Conservation (phyloP, 2,113 vertebrate genomes). For the Bagarius yarrelli region DNA sequence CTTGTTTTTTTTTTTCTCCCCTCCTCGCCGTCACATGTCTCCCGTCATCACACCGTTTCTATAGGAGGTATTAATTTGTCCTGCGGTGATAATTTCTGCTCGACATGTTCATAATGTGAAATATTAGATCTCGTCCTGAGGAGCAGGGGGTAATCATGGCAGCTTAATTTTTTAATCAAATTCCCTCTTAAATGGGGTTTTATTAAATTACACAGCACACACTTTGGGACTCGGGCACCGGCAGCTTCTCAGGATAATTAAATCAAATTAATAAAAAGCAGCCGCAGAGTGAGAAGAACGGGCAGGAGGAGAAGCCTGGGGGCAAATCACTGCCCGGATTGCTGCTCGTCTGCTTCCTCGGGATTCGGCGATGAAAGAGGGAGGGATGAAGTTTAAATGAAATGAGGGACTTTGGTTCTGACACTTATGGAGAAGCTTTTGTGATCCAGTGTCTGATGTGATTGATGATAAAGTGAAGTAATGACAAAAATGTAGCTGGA, state of each 20-base stretch:
- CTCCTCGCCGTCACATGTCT: constrained; percentile 14
- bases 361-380: constrained; percentile 61
- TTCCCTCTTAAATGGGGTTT: constrained; percentile 76
- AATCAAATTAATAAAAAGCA: constrained; percentile 76
- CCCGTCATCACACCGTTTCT: constrained; percentile 58
- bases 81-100: constrained; percentile 76
- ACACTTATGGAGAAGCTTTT: constrained; percentile 11
- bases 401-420: constrained; percentile 21
- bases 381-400: constrained; percentile 52
- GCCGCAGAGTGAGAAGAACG: constrained; percentile 57
- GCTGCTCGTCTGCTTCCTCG: constrained; percentile 63
- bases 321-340: constrained; percentile 67
- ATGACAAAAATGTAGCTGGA: constrained; percentile 12
- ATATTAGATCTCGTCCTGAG: constrained; percentile 72
- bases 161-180: constrained; percentile 82
- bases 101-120: constrained; percentile 74
- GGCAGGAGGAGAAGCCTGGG: constrained; percentile 57
- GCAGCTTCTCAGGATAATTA: constrained; percentile 74
- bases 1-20: too few species aligned
- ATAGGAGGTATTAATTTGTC: constrained; percentile 73
- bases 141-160: constrained; percentile 69
- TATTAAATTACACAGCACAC: constrained; percentile 81
- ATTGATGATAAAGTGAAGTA: not conserved
- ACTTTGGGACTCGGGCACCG: constrained; percentile 69
- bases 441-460: not conserved